Base-by-base conservation (phyloP, 2,113 vertebrate species). In the Takifugu flavidus region DNA sequence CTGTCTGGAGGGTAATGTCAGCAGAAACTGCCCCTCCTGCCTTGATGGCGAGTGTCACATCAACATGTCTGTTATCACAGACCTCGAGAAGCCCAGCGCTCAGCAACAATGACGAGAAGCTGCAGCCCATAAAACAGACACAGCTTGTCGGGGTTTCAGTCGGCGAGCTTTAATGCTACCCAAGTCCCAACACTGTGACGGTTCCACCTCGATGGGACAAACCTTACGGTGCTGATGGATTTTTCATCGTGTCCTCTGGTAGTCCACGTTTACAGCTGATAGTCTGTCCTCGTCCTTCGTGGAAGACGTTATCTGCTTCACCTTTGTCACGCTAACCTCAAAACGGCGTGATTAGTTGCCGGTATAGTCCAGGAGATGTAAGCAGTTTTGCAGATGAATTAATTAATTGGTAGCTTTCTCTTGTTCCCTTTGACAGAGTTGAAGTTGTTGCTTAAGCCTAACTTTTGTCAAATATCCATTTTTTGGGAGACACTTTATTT, bases 311-410 rank as follows among this genome's bases (percentile, higher is more conserved):
- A 80, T 83, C 69, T 70, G 0, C 1, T 3, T 73, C 47, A 68
- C 72, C 62, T 80, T 42, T 42, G 0, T 28, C 59, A 71, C 64
- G 26, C 67, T 60, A 2, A 78, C 57, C 78, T 71, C 43, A 25
- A 43, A 61, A 56, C 8, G 10, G n/a, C 26, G 3, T 45, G 59
- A 65, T 56, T 26, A 58, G 11, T 8, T 66, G 70, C 57, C n/a
- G 29, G 7, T 13, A 20, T 14, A 2, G 8, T 12, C 5, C 51
- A 12, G 8, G 1, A 46, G 13, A 46, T 46, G 15, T 13, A 4
- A 6, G 15, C 44, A 46, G 45, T 46, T 39, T 39, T 39, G 6
- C 34, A 39, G 34, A 39, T 8, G 34, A 39, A 39, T 10, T 11
- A 2, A 39, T 39, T 39, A 8, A 39, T 10, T 39, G 2, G 7